Evolutionary conservation across 1,140 invertebrate genomes (phyloP), one percentile per base, ranked within the genome.

Genomic region (Hylaeus anthracinus): DNA sequence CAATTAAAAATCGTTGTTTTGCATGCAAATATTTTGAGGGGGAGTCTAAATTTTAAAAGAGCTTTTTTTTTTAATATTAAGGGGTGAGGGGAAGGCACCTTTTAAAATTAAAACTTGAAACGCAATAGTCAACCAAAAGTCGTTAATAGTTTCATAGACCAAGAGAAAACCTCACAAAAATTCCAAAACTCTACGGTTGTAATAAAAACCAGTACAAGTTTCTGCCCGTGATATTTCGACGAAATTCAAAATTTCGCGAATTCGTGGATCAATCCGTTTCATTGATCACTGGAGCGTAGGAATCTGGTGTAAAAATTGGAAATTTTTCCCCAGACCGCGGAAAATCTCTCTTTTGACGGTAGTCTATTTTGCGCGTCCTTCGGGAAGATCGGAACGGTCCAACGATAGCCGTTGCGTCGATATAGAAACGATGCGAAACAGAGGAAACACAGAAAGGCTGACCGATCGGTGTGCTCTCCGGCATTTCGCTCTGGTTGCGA

Each of bases 401-500:
- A 56, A 63, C 41, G 69, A 56, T 55, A 63, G 39, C 56, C 9
- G n/a, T 63, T 43, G 61, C 15, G 73, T 76, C 55, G 66, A 81
- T 81, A 82, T 72, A 55, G 77, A 71, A 82, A 71, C 74, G 74
- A 53, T 65, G 74, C 66, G 75, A 81, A 77, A 77, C 73, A 77
- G 73, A 77, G 74, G 74, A 77, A 72, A 79, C 80, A 78, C 66
- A 78, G 74, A 65, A 43, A 60, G 58, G 66, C 75, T 72, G 75
- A 67, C 76, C 70, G 77, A 83, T 83, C 77, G 77, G 63, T 45
- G 53, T 73, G 65, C 71, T 66, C 70, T 79, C 69, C 75, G 77
- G 70, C 74, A 83, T 83, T 70, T 71, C 72, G 51, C 71, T 75
- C 69, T 72, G 74, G 79, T 85, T 76, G 66, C 66, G 72, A 85